Evolutionary conservation across 2,113 vertebrate genomes (phyloP), one percentile per base, ranked within the genome.

Genomic region (Petrocephalus zakoni): DNA sequence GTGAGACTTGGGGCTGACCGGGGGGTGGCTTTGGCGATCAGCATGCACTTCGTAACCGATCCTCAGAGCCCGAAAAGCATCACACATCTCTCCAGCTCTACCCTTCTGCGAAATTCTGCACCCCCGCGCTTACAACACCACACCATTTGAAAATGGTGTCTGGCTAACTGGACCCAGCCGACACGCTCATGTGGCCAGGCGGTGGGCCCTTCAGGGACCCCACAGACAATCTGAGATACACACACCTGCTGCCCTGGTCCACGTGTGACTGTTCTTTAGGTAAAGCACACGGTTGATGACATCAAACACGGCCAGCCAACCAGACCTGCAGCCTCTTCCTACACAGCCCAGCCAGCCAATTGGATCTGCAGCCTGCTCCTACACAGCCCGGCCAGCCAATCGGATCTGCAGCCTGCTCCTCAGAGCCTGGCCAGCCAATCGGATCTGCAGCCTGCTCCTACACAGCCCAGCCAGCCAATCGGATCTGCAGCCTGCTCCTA

Each of bases 391-490:
- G n/a, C 61, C n/a, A 17, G 85, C 11, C 15, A 88, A 90, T 90
- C 2, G 89, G 87, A 90, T 91, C 81, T 82, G 29, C 68, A 34
- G 75, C 88, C 82, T 61, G 89, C 84, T 58, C 10, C 10, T 53
- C 1, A 53, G 10, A 53, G 11, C 52, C 10, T 13, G 49, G 90
- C 85, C 89, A 15, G 84, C 9, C 11, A 88, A 90, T 90, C 3
- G 89, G 87, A 90, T 91, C 83, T 83, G 22, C 81, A 49, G 78
- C 88, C 83, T 68, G 89, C 85, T 64, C n/a, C 10, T 68, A 29
- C 10, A 25, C 61, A 68, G 25, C n/a, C 61, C 25, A n/a, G 90
- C 85, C 89, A 17, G 85, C 9, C 11, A 88, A 90, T 90, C 3
- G 89, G 87, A 90, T 91, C 83, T 83, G 22, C 81, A 49, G 78